Base-by-base conservation (phyloP, 53 echinoderm and acorn worm genomes). In the Echinarachnius parma region DNA sequence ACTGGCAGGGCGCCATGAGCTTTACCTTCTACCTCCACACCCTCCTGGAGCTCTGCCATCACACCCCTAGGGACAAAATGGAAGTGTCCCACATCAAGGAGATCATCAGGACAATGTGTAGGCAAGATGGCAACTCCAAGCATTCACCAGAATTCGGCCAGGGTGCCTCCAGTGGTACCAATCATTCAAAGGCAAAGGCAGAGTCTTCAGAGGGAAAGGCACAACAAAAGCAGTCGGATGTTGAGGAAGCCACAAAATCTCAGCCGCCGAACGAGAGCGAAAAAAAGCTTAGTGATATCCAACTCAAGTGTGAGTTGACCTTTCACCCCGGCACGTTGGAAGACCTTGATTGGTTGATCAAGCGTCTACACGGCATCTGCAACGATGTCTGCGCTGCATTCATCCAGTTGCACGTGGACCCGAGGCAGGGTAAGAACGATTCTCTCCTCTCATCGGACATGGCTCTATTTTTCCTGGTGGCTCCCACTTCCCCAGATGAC, bases 1-100 rank as follows among this genome's bases (percentile, higher is more conserved):
- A 98, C 72, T 88, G 91, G 88, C 98, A 98, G 71, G 90, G 91
- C 19, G 89, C 87, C 3, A 87, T 98, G 85, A 98, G 98, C 72
- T 98, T 98, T 46, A 98, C 98, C 15, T 98, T 98, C 82, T 98
- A 98, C 66, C 76, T 91, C 21, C 98, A 98, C 69, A 98, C 98
- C 22, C 82, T 98, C 59, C 70, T 98, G 39, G 98, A 98, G 53
- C 81, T 98, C 36, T 91, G 91, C 75, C 88, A 98, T 36, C 98
- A 98, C 46, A 85, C 88, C 34, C 82, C 65, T 27, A 75, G 78
- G 30, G 84, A 88, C 27, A 82, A 68, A 34, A 84, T 92, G 69
- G 83, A 87, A 19, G 71, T 59, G 5, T 67, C 80, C 18, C 84
- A 76, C 15, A 80, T 98, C 65, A 91, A 91, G 75, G 75, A 32